These are phyloP conservation scores for Phalacrocorax pelagicus DNA, from an alignment of 2,113 vertebrate species.

Conservation along the genomic window DNA sequence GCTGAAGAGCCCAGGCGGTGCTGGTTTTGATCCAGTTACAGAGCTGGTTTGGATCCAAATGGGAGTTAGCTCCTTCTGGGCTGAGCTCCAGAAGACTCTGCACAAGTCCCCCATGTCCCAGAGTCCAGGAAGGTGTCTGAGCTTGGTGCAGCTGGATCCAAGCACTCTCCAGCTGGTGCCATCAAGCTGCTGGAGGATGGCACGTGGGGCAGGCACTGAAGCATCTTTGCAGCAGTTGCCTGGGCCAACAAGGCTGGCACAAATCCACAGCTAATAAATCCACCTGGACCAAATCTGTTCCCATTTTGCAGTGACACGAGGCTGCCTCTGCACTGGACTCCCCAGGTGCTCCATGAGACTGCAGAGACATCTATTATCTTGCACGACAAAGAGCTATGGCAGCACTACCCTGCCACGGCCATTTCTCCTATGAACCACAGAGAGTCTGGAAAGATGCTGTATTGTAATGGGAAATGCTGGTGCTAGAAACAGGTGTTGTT, in stretches of 20 bases:
- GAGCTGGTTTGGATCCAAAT: not conserved
- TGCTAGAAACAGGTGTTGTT: not conserved
- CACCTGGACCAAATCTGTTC: not conserved
- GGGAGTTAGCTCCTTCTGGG: not conserved
- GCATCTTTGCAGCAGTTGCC: not conserved
- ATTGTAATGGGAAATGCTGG: accelerated
- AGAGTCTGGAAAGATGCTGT: not conserved
- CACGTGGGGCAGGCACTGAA: not conserved
- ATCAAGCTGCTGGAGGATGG: not conserved
- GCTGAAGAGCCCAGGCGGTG: not conserved
- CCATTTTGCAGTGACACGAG: not conserved
- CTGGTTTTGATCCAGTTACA: not conserved
- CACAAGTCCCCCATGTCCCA: not conserved
- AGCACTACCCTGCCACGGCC: not conserved
- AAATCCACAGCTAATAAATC: not conserved
- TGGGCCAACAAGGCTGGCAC: not conserved
- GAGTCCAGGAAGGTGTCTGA: not conserved
- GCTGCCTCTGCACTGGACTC: not conserved
- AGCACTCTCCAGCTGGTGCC: not conserved
- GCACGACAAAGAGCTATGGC: not conserved
- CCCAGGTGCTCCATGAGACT: not conserved
- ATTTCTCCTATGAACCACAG: accelerated
- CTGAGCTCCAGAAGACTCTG: not conserved
- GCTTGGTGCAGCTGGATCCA: not conserved
- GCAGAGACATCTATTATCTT: not conserved